A percentile compares a stretch with the other conserved stretches of the same genome.
Evolutionary conservation across 2,888 invertebrate species (phyloP).

Genomic region (Craniophora ligustri): DNA sequence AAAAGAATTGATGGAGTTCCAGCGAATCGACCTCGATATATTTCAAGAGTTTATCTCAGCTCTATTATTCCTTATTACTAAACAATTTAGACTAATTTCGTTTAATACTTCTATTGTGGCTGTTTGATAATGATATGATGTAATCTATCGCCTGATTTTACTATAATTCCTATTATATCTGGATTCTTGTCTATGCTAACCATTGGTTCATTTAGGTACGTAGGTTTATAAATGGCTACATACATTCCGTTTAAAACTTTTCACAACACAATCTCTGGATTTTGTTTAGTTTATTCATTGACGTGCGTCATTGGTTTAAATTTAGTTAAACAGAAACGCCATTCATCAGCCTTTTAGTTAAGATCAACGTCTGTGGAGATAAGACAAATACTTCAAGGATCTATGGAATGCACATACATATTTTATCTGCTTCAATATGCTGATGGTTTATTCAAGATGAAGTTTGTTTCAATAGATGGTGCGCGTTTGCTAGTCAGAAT

Average conservation of each 20-base stretch:
- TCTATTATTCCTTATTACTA: constrained; percentile 3
- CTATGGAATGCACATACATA: constrained; percentile 45
- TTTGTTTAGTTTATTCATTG: constrained; percentile 54
- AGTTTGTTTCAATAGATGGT: too few relatives aligned
- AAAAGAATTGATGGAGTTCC: constrained; percentile 47
- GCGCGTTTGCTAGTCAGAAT: too few relatives aligned
- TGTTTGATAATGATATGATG: too few relatives aligned
- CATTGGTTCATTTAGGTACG: neutral
- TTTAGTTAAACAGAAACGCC: constrained; percentile 62
- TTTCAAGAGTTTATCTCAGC: constrained; percentile 26
- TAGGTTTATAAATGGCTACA: constrained; percentile 2
- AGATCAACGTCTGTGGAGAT: constrained; percentile 62
- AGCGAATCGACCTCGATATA: constrained; percentile 16
- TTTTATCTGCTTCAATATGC: constrained; percentile 8
- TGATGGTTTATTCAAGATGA: neutral
- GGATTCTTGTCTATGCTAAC: neutral
- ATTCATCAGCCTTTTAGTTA: constrained; percentile 65
- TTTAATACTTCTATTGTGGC: too few relatives aligned
- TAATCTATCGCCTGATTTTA: too few relatives aligned
- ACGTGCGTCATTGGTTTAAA: constrained; percentile 72
- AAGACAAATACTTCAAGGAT: constrained; percentile 47
- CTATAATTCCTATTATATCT: too few relatives aligned
- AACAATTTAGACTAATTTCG: too few relatives aligned
- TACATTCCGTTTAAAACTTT: constrained; percentile 18
- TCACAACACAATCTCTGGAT: constrained; percentile 43